A percentile compares a stretch with the other conserved stretches of the same genome.
Evolutionary conservation across 2,113 vertebrate genomes (phyloP).

Genomic region (Ictalurus furcatus): DNA sequence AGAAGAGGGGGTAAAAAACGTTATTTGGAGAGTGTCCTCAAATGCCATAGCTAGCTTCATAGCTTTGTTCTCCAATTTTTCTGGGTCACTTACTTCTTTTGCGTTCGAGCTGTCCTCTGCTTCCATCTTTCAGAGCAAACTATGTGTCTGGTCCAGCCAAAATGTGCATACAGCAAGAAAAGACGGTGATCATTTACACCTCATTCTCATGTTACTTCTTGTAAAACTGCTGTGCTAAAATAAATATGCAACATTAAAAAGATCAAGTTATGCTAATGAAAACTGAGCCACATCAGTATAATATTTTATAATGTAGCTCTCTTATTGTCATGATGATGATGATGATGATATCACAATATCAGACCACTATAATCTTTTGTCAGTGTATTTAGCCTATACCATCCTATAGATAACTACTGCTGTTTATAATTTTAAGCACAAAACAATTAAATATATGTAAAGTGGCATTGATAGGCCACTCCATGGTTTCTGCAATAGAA

Average conservation of each 20-base stretch:
- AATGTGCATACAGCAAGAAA: conserved; percentile 66
- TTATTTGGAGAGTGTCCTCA: conserved; percentile 40
- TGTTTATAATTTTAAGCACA: background rate
- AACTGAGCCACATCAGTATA: background rate
- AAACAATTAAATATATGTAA: background rate
- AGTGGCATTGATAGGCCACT: background rate
- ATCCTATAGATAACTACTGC: background rate
- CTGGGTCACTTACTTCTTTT: conserved; percentile 70
- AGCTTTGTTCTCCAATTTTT: conserved; percentile 61
- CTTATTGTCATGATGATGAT: background rate
- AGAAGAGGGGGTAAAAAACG: background rate
- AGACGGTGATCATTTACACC: conserved; percentile 53
- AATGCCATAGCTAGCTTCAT: conserved; percentile 56
- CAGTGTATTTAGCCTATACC: background rate
- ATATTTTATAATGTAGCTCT: background rate
- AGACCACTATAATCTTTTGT: background rate
- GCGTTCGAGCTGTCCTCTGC: conserved; percentile 46
- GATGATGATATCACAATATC: background rate
- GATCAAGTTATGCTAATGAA: background rate
- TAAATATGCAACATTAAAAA: background rate
- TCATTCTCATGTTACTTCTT: background rate
- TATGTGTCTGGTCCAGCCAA: conserved; percentile 59
- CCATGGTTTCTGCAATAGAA: background rate
- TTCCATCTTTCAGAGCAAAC: conserved; percentile 63
- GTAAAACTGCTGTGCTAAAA: background rate